Conservation (phyloP, 2,888 invertebrate species). For the Cacoxenus indagator region DNA sequence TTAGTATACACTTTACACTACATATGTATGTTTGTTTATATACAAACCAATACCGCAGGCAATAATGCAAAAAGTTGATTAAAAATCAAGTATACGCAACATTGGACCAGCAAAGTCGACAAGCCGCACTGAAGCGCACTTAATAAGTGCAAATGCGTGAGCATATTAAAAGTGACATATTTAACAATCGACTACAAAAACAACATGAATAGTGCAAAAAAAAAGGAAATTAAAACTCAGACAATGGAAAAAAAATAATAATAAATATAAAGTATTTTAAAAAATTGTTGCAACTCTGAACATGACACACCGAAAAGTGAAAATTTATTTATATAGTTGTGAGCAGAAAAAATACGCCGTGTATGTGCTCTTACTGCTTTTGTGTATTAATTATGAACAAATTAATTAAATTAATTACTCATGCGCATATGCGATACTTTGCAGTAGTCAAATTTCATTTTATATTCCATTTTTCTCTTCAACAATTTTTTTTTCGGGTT, state of each 20-base stretch:
- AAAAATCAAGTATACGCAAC: slow-evolving; percentile 54
- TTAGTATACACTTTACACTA: not conserved
- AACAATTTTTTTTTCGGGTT: not conserved
- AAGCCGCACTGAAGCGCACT: slow-evolving; percentile 41
- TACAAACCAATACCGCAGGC: too few species aligned
- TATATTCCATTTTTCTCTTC: not conserved
- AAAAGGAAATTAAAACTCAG: not conserved
- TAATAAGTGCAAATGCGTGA: slow-evolving; percentile 54
- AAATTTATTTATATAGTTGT: slow-evolving; percentile 5
- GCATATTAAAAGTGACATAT: slow-evolving; percentile 57
- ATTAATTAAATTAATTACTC: slow-evolving; percentile 57
- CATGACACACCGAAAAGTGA: not conserved
- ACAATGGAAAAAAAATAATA: not conserved
- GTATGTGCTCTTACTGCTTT: not conserved
- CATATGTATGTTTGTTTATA: not conserved
- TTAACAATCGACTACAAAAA: slow-evolving; percentile 47
- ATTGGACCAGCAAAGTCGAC: slow-evolving; percentile 28
- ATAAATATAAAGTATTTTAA: not conserved
- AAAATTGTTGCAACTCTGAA: not conserved
- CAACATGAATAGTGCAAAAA: slow-evolving; percentile 3
- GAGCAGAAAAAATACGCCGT: not conserved
- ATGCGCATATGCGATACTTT: slow-evolving; percentile 35
- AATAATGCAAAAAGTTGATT: slow-evolving; percentile 39
- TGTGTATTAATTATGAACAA: slow-evolving; percentile 52
- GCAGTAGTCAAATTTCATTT: not conserved